A percentile compares a stretch with the other conserved stretches of the same genome.
Evolutionary conservation across 2,797 vertebrate genomes (phyloP).

Genomic region (Sebastes dallii): DNA sequence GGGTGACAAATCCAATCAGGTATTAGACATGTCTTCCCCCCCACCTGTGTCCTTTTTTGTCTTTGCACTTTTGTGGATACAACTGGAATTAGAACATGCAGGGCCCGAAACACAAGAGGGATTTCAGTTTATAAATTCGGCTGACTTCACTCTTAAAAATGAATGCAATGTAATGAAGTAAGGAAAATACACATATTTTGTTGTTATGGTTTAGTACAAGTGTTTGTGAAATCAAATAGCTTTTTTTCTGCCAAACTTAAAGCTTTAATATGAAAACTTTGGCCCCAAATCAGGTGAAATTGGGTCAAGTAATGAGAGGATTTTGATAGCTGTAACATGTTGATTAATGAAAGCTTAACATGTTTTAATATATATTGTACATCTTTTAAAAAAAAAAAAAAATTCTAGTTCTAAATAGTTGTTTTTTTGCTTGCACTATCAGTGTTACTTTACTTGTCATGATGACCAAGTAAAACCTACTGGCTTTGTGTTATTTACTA

Average conservation of each 20-base stretch:
- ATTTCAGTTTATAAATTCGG: background rate
- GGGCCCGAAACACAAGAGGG: background rate
- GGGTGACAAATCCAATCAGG: slow-evolving; percentile 70
- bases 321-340: background rate
- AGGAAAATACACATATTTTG: background rate
- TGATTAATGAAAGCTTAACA: background rate
- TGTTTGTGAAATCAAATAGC: background rate
- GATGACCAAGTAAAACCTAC: background rate
- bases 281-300: background rate
- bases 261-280: background rate
- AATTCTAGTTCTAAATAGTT: background rate
- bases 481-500: slow-evolving; percentile 23
- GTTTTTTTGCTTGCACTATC: background rate
- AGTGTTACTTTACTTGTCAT: background rate
- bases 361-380: rapidly evolving
- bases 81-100: background rate
- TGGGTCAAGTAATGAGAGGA: background rate
- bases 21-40: slow-evolving; percentile 36
- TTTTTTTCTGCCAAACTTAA: background rate
- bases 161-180: background rate
- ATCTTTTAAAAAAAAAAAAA: too few species aligned
- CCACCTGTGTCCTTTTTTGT: slow-evolving; percentile 6
- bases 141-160: background rate
- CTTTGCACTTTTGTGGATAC: slow-evolving; percentile 12
- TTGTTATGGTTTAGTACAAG: background rate